Evolutionary conservation across 2,797 vertebrate species (phyloP), one percentile per base, ranked within the genome.

Genomic region (Dromococcyx pavoninus): DNA sequence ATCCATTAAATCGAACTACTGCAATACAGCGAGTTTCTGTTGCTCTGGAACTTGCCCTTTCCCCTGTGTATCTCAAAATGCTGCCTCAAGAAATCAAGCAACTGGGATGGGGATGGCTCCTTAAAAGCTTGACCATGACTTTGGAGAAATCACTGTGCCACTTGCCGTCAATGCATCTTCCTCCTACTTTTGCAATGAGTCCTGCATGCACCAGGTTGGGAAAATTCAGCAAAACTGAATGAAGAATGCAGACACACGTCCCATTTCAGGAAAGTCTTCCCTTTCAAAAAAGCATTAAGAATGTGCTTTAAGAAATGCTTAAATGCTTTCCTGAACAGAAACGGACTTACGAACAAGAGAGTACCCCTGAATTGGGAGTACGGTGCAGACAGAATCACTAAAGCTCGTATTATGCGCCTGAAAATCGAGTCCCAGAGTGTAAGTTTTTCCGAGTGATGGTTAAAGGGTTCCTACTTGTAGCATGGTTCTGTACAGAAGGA

Each of bases 401-500:
- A 96, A 96, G 88, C 96, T 97, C 10, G 0, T 91, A 94, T 96
- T 96, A 93, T 90, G 62, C 96, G 84, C 88, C 94, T 95, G 94
- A 96, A 95, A 93, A 95, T 88, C 85, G 10, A 96, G 95, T 88
- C 94, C 94, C 87, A 85, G 93, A 96, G 94, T 75, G 5, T 95
- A 79, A 95, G 95, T 95, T 90, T 92, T 95, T 95, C 88, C 43
- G 0, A 93, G 93, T 84, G 88, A 97, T 96, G 95, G 95, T 96
- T 96, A 95, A 80, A 96, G 89, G 92, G 94, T 91, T 97, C 96
- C 95, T 94, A 95, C 76, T 79, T 96, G 93, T 92, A 93, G 85
- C 94, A 91, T 82, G 94, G 94, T 86, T 96, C 95, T 96, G 76
- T 97, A 95, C 93, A 97, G 95, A 96, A 95, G 95, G 94, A 96